Conservation (phyloP, 2,888 invertebrate genomes). For the Sinotaia quadrata region DNA sequence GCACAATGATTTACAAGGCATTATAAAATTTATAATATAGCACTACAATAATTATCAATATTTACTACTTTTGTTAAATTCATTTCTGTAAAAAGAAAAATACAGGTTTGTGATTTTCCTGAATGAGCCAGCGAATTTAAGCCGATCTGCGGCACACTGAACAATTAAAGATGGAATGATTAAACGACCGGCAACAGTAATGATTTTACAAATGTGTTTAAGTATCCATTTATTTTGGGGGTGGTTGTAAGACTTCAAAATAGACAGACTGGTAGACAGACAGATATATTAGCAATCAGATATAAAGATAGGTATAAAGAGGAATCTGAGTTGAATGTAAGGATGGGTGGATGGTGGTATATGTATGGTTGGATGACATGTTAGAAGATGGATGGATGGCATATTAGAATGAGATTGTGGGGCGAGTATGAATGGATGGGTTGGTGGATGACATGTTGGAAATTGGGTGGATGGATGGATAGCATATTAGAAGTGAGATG, state of each 20-base stretch:
- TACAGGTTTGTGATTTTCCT: no score
- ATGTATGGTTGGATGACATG: neutral
- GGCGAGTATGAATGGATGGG: neutral
- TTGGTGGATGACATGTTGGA: neutral
- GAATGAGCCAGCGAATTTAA: no score
- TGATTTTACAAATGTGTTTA: neutral
- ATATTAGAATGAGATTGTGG: no score
- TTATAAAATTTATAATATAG: no score
- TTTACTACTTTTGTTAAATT: neutral
- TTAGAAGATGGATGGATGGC: no score
- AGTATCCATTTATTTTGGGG: no score
- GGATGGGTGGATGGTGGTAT: neutral
- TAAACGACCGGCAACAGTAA: no score
- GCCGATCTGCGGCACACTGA: no score
- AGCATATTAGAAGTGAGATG: no score
- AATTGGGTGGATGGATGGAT: neutral
- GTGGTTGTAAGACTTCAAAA: neutral
- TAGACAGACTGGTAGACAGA: constrained; percentile 14
- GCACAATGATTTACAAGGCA: neutral
- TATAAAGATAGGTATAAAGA: neutral
- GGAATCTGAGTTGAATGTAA: neutral
- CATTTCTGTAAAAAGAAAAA: no score
- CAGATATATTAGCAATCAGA: neutral
- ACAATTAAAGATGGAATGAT: no score
- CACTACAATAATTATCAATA: neutral